Base-by-base conservation (phyloP, 2,888 invertebrate genomes). In the Coecobrya sp. region DNA sequence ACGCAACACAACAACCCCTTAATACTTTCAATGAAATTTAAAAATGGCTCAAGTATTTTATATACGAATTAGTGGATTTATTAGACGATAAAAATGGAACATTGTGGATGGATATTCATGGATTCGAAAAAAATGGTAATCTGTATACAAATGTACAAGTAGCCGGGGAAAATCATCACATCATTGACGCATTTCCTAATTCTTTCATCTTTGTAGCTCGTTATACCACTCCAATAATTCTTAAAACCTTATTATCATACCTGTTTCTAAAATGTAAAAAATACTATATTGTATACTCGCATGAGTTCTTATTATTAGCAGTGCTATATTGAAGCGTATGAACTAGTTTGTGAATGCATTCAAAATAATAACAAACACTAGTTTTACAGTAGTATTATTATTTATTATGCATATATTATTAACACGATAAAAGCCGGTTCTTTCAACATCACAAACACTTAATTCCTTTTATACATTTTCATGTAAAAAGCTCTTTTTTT, bases 211-310 rank as follows among this genome's bases (percentile, higher is more conserved):
- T 45, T 73, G 55, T 49, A 86, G 90, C 90, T 91, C 86, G 90
- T 91, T 91, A 91, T 91, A 79, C 90, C 90, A 91, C 90, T 86
- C 90, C 90, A 91, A 86, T 91, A 91, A 91, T 86, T 86, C 86
- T 70, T 49, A n/a, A 86, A 91, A 65, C 85, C 42, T 86, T 59
- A 85, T 86, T 86, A 85, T 91, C 65, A 85, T 91, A 91, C 90
- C 86, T 86, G 90, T 76, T 79, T 73, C 84, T 19, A 76, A 76
- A 89, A 84, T 16, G 55, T 13, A 55, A 87, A n/a, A 59, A 79
- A 65, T 25, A 76, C 2, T 19, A 59, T 76, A 22, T 45, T 49
- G 7, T 59, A 52, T 82, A 59, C 27, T 7, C 22, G 22, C 36
- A 84, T 45, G 49, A 82, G 59, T 49, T 52, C 84, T 19, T 89